A percentile compares a stretch with the other conserved stretches of the same genome.
Conservation (phyloP, 2,888 invertebrate species). For the Diplolepis rosae region DNA sequence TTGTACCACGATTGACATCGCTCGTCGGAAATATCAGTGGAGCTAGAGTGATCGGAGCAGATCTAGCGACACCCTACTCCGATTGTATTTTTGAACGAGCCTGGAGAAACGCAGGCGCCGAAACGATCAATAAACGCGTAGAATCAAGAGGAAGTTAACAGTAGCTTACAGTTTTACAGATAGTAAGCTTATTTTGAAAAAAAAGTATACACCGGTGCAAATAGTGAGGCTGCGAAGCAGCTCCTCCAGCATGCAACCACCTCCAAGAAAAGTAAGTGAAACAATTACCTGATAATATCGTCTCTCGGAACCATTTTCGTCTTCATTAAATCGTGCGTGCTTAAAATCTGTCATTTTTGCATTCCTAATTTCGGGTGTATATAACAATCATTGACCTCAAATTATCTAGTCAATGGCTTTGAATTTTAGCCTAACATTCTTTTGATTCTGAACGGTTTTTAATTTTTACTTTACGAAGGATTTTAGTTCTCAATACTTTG, state of each 20-base stretch:
- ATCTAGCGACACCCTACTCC: slow-evolving; percentile 42
- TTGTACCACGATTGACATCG: too few species aligned
- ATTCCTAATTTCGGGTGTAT: neutral
- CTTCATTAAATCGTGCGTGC: neutral
- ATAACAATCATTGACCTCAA: neutral
- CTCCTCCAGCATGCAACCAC: slow-evolving; percentile 83
- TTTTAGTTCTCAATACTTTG: neutral
- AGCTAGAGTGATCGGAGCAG: slow-evolving; percentile 34
- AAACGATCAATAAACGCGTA: slow-evolving; percentile 69
- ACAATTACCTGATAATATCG: neutral
- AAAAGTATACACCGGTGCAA: slow-evolving; percentile 47
- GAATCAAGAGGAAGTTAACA: slow-evolving; percentile 69
- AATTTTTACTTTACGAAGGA: neutral
- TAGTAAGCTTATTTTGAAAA: slow-evolving; percentile 58
- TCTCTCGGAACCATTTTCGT: neutral
- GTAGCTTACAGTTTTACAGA: slow-evolving; percentile 68
- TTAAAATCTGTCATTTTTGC: neutral
- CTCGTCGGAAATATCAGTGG: slow-evolving; percentile 47
- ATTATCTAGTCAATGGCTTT: neutral
- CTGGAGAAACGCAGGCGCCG: slow-evolving; percentile 67
- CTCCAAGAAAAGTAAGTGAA: slow-evolving; percentile 86
- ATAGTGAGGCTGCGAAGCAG: slow-evolving; percentile 65
- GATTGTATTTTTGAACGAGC: slow-evolving; percentile 28
- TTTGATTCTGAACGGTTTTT: neutral
- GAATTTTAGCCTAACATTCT: neutral